Evolutionary conservation across 2,888 invertebrate species (phyloP).

Genomic region (Pseudanteris insignis): DNA sequence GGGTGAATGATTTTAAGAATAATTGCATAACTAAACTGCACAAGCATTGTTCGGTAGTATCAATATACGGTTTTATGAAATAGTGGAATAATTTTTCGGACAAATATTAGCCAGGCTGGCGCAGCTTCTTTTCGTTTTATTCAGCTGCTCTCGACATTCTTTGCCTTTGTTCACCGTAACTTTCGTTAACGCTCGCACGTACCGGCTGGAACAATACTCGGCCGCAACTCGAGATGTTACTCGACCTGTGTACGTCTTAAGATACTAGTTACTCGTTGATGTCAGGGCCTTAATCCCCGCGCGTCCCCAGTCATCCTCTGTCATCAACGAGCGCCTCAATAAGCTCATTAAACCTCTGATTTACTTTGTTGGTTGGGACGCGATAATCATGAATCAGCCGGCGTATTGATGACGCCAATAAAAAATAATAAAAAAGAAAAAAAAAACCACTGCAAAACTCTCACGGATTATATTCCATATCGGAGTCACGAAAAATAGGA

Average conservation of each 20-base stretch:
- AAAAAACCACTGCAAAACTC: slow-evolving; percentile 8
- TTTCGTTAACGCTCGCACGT: slow-evolving; percentile 42
- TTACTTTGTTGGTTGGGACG: slow-evolving; percentile 16
- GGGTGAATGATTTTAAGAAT: too few relatives aligned
- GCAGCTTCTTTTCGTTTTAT: too few relatives aligned
- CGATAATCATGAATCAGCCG: slow-evolving; percentile 21
- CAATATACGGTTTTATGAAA: too few relatives aligned
- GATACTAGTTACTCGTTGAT: slow-evolving; percentile 15
- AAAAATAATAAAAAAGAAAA: slow-evolving; percentile 1
- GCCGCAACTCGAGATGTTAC: slow-evolving; percentile 41
- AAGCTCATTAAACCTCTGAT: slow-evolving; percentile 30
- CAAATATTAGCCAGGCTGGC: slow-evolving; percentile 22
- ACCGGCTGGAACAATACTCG: slow-evolving; percentile 42
- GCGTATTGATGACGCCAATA: slow-evolving; percentile 4
- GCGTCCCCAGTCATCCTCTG: too few relatives aligned
- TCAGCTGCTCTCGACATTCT: slow-evolving; percentile 19
- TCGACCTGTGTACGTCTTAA: slow-evolving; percentile 28
- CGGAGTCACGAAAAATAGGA: slow-evolving; percentile 18
- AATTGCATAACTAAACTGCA: too few relatives aligned
- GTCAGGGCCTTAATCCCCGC: too few relatives aligned
- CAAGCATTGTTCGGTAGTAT: too few relatives aligned
- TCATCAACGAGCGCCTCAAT: slow-evolving; percentile 11
- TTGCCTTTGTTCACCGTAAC: slow-evolving; percentile 21
- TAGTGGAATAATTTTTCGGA: slow-evolving; percentile 16
- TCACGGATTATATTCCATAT: slow-evolving; percentile 31